Evolutionary conservation across 2,888 invertebrate species (phyloP).

Genomic region (Leucophenga montana): DNA sequence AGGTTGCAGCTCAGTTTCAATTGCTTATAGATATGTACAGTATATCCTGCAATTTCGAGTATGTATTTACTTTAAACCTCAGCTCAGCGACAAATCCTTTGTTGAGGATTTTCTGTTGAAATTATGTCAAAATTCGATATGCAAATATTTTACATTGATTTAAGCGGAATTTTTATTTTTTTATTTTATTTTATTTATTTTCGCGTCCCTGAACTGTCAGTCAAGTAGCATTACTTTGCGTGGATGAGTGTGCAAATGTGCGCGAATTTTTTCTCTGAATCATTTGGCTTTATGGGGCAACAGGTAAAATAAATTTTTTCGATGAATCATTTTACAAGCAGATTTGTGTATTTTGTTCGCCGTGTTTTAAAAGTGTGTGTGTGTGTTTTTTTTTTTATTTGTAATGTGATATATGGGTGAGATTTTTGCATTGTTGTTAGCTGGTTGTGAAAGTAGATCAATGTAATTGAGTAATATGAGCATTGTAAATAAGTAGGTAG

Average conservation of each 20-base stretch:
- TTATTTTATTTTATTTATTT: neutral
- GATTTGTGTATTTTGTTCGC: too few relatives aligned
- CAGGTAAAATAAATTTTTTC: conserved; percentile 7
- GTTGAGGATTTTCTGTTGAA: neutral
- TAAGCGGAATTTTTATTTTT: neutral
- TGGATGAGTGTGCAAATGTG: neutral
- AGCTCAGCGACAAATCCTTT: neutral
- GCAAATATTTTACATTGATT: conserved; percentile 7
- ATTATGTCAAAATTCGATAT: conserved; percentile 6
- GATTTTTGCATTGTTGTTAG: too few relatives aligned
- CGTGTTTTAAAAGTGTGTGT: too few relatives aligned
- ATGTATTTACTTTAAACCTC: too few relatives aligned
- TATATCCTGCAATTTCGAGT: too few relatives aligned
- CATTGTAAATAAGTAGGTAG: too few relatives aligned
- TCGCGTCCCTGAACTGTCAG: neutral
- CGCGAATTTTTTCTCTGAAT: neutral
- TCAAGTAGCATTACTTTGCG: conserved; percentile 4
- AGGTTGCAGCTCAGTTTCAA: too few relatives aligned
- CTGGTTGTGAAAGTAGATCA: too few relatives aligned
- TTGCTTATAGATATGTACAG: too few relatives aligned
- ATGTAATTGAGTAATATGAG: too few relatives aligned
- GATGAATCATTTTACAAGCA: conserved; percentile 2
- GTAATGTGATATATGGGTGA: too few relatives aligned
- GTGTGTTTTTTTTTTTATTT: too few relatives aligned
- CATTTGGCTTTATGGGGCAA: conserved; percentile 10